Evolutionary conservation across 2,797 vertebrate genomes (phyloP).

Genomic region (Synanceia verrucosa): DNA sequence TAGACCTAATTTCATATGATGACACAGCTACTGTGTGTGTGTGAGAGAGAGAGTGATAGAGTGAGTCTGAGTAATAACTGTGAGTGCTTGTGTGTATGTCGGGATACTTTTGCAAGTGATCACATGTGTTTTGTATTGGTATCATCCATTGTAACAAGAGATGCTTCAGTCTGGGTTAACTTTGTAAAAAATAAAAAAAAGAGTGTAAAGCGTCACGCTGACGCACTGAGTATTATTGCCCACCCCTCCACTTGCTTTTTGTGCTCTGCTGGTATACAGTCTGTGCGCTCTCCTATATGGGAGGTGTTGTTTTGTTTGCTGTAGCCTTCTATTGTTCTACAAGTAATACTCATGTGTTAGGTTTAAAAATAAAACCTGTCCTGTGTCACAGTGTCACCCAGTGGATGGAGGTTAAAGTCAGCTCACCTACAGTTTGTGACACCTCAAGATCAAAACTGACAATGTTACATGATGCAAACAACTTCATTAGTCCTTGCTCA

Average conservation of each 20-base stretch:
- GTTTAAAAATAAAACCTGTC: slow-evolving; percentile 1
- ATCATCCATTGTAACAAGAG: slow-evolving; percentile 73
- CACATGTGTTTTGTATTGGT: slow-evolving; percentile 68
- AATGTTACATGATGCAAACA: neutral
- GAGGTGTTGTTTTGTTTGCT: slow-evolving; percentile 54
- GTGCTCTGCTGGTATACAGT: slow-evolving; percentile 67
- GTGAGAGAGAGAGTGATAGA: neutral
- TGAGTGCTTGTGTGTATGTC: slow-evolving; percentile 36
- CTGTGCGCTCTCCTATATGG: slow-evolving; percentile 49
- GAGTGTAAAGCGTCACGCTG: slow-evolving; percentile 55
- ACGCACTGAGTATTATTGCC: slow-evolving; percentile 75
- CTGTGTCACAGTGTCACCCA: slow-evolving; percentile 69
- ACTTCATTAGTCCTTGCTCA: neutral
- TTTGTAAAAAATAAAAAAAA: slow-evolving; percentile 58
- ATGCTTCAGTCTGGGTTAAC: slow-evolving; percentile 69
- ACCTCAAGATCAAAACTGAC: slow-evolving; percentile 28
- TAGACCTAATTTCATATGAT: slow-evolving; percentile 78
- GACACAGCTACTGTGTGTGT: slow-evolving; percentile 58
- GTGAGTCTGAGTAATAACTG: slow-evolving; percentile 28
- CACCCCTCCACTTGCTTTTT: slow-evolving; percentile 60
- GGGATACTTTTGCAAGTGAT: slow-evolving; percentile 47
- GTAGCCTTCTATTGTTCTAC: slow-evolving; percentile 52
- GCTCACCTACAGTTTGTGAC: slow-evolving; percentile 1
- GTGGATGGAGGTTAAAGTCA: slow-evolving; percentile 53
- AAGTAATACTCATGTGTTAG: slow-evolving; percentile 51